phyloP scores from a whole-genome alignment of 1,140 invertebrate species.

The Drosophila auraria region DNA sequence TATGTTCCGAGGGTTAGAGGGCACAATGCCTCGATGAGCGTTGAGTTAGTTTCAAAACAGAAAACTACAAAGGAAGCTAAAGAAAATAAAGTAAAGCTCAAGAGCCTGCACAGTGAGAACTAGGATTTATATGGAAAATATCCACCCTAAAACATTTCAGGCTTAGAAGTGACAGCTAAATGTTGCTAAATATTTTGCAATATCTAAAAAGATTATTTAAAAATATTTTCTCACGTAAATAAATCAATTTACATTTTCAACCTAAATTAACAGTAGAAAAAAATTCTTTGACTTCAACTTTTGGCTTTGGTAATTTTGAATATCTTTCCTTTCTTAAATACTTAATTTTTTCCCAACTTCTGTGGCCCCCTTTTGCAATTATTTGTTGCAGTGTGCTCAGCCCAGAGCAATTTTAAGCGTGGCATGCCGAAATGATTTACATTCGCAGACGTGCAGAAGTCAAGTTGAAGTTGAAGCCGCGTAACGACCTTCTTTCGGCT shows the following conservation, averaged over 20 bases:
- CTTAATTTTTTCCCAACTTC: background rate
- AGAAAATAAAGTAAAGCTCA: background rate
- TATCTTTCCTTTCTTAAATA: background rate
- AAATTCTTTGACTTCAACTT: no score
- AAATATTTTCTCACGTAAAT: background rate
- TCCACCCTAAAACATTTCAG: background rate
- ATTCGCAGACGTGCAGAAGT: constrained; percentile 64
- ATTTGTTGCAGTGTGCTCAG: background rate
- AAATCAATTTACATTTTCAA: background rate
- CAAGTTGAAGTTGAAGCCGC: constrained; percentile 61
- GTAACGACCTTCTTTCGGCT: constrained; percentile 60
- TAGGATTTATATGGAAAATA: background rate
- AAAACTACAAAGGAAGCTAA: constrained; percentile 15
- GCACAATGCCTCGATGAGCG: constrained; percentile 73
- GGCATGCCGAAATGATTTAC: constrained; percentile 83
- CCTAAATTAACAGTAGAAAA: no score
- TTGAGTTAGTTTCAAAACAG: constrained; percentile 60
- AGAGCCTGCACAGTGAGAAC: constrained; percentile 15
- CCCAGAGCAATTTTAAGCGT: constrained; percentile 62
- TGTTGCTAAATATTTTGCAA: no score
- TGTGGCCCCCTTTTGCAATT: background rate
- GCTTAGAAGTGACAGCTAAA: background rate
- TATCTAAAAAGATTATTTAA: background rate
- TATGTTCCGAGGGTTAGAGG: constrained; percentile 80
- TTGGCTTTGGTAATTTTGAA: background rate